Base-by-base conservation (phyloP, 2,797 vertebrate genomes). In the Natrix natrix region DNA sequence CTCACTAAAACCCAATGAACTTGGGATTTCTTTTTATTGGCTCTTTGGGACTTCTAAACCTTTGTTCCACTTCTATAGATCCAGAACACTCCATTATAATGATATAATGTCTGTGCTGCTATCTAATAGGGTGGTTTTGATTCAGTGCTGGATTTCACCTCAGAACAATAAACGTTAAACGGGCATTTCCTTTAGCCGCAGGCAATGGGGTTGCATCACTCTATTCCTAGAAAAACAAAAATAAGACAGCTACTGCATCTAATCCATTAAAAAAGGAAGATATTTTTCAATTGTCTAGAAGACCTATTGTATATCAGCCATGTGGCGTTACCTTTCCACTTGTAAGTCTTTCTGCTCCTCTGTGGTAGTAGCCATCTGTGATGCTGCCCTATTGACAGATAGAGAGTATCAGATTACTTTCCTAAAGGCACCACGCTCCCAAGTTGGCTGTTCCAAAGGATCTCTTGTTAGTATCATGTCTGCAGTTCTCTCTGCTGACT, bases 401-500 rank as follows among this genome's bases (percentile, higher is more conserved):
- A 1, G 52, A 12, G 3, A 32, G 14, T 89, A 57, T 52, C 11
- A 89, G 24, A 88, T 20, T 69, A 3, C 10, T 93, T 87, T 91
- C 87, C 87, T 22, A 5, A 0, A 0, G 0, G 2, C 43, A 90
- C 43, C 1, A 0, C 69, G 86, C 83, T 89, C 92, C 89, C 5
- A 8, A 61, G 14, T 32, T n/a, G 87, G 17, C 37, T n/a, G 86
- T 86, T 37, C 12, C 0, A 1, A 88, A 89, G 66, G 86, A 59
- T 94, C 92, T 93, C 93, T 83, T 74, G 2, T 88, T 20, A 3
- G 90, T 92, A 63, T 60, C 16, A 0, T 87, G 86, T 92, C 94
- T 92, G 89, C 69, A 93, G 91, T 86, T 22, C 8, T 57, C 55
- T 52, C 2, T 48, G 14, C 28, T 13, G 5, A 1, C 91, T 52